These are phyloP conservation scores for Blennius ocellaris DNA, from an alignment of 2,113 vertebrate species.

Conservation along the genomic window DNA sequence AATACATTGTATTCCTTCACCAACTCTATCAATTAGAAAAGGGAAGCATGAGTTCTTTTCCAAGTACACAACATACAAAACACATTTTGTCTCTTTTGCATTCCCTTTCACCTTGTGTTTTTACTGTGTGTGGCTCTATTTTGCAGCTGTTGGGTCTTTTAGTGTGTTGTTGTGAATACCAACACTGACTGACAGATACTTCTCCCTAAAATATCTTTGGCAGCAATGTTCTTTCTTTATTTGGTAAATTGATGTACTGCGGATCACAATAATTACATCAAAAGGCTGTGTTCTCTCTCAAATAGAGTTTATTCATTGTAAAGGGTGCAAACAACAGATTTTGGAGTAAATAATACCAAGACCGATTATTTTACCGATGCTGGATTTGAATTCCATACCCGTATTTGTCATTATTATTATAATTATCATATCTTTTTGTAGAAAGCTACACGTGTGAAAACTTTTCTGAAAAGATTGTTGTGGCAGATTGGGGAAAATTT, in stretches of 20 bases:
- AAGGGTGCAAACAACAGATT: background rate
- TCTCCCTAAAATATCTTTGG: background rate
- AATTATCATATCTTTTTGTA: background rate
- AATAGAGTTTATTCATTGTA: conserved; percentile 14
- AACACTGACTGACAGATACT: background rate
- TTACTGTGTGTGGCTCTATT: background rate
- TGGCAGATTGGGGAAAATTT: conserved; percentile 22
- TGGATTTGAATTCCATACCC: background rate
- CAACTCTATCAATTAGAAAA: background rate
- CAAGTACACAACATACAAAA: background rate
- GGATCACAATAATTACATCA: background rate
- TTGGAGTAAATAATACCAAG: background rate
- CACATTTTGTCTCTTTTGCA: background rate
- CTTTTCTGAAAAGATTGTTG: background rate
- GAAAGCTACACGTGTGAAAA: background rate
- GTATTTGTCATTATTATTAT: background rate
- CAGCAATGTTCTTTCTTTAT: background rate
- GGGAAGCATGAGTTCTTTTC: background rate
- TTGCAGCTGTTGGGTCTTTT: background rate
- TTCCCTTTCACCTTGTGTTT: background rate
- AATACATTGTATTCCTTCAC: conserved; percentile 10
- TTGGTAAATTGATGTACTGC: background rate
- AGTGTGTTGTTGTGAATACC: background rate
- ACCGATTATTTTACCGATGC: background rate
- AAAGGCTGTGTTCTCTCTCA: conserved; percentile 2